Evolutionary conservation across 2,888 invertebrate genomes (phyloP).

Genomic region (Cryptops parisi): DNA sequence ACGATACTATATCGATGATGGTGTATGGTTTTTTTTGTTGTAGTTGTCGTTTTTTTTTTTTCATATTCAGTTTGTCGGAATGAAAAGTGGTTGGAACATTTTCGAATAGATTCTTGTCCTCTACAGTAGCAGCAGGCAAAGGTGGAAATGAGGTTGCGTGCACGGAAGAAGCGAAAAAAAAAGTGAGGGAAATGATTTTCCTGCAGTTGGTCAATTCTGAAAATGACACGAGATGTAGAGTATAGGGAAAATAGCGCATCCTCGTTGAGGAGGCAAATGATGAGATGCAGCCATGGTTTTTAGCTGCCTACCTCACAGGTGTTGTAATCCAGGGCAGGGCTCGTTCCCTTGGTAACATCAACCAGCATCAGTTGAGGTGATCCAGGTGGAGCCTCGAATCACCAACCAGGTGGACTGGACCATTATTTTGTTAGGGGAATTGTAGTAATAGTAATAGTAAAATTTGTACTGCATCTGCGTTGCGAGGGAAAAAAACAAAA

Average conservation of each 20-base stretch:
- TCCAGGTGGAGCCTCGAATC: slow-evolving; percentile 12
- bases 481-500: too few relatives aligned
- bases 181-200: background rate
- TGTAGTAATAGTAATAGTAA: too few relatives aligned
- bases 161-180: slow-evolving; percentile 1
- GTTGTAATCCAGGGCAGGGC: slow-evolving; percentile 11
- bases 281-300: too few relatives aligned
- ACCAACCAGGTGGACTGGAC: slow-evolving; percentile 10
- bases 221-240: background rate
- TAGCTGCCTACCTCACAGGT: too few relatives aligned
- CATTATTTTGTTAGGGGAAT: too few relatives aligned
- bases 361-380: slow-evolving; percentile 13
- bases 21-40: too few relatives aligned
- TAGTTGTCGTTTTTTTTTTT: too few relatives aligned
- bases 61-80: too few relatives aligned
- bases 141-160: background rate
- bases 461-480: too few relatives aligned
- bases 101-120: slow-evolving; percentile 5
- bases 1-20: too few relatives aligned
- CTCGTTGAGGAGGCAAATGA: slow-evolving; percentile 9
- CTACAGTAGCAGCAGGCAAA: slow-evolving; percentile 1
- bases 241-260: slow-evolving; percentile 6
- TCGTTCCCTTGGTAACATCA: slow-evolving; percentile 9
- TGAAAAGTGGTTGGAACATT: too few relatives aligned
- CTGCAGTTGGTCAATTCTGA: too few relatives aligned